phyloP scores from a whole-genome alignment of 2,797 vertebrate species.

The Nyctibius grandis region DNA sequence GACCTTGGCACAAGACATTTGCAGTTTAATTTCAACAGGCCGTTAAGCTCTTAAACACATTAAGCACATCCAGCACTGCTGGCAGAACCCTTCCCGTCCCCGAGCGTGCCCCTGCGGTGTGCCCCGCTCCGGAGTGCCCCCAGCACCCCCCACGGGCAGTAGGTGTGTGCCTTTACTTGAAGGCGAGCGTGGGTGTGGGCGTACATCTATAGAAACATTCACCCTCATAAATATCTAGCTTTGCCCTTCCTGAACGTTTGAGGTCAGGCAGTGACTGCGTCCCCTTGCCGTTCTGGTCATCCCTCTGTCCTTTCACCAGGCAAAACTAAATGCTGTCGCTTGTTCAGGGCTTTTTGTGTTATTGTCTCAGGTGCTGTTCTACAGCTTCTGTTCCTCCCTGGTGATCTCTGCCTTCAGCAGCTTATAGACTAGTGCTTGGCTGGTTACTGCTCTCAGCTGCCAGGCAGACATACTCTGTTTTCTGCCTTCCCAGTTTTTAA shows the following conservation, averaged over 20 bases:
- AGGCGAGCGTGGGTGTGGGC: too few species aligned
- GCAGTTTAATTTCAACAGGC: conserved; percentile 51
- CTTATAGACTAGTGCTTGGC: neutral
- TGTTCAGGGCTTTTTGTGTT: neutral
- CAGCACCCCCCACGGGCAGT: too few species aligned
- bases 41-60: conserved; percentile 61
- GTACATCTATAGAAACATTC: too few species aligned
- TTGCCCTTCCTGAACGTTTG: neutral
- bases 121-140: neutral
- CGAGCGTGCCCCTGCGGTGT: neutral
- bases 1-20: neutral
- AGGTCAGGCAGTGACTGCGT: accelerated
- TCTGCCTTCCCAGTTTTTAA: neutral
- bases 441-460: neutral
- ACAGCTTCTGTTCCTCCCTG: neutral
- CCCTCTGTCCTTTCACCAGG: neutral
- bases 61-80: conserved; percentile 44
- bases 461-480: neutral
- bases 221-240: neutral
- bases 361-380: neutral
- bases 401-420: neutral
- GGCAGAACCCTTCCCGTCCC: neutral
- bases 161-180: too few species aligned
- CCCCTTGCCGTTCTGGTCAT: neutral
- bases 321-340: neutral